Percentiles rank a stretch among this genome's conserved stretches.
These are phyloP conservation scores for Strongylocentrotus purpuratus DNA, from an alignment of 35 echinoderm and acorn worm species.

Conservation along the genomic window DNA sequence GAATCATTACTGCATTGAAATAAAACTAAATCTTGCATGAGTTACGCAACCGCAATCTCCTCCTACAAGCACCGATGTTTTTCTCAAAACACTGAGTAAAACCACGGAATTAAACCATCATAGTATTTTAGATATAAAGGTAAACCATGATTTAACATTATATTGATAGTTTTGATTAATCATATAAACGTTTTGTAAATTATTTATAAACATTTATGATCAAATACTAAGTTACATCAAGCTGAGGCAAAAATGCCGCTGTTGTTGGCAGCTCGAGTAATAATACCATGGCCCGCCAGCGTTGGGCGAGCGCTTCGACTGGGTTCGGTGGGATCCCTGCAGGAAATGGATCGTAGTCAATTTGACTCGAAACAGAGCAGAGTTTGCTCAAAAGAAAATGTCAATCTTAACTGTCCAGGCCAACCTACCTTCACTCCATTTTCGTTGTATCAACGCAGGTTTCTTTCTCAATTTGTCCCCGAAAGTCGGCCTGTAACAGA, in stretches of 20 bases:
- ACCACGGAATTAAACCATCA: neutral
- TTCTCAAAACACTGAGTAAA: neutral
- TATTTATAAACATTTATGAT: too few relatives aligned
- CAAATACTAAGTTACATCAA: too few relatives aligned
- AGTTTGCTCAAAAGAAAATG: neutral
- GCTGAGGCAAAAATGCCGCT: neutral
- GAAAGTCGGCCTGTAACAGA: slow-evolving; percentile 52
- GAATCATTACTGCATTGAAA: neutral
- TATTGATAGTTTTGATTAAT: too few relatives aligned
- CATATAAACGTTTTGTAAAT: too few relatives aligned
- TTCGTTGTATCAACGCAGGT: neutral
- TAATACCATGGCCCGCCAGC: neutral
- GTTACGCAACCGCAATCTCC: neutral
- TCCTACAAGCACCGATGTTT: too few relatives aligned
- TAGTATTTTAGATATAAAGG: neutral
- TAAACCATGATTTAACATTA: neutral
- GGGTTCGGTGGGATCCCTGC: neutral
- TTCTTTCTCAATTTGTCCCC: slow-evolving; percentile 62
- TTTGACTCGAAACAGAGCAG: neutral
- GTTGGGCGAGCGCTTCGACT: neutral
- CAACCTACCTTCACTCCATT: neutral
- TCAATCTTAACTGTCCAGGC: neutral
- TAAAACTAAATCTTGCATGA: neutral
- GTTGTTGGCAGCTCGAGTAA: neutral
- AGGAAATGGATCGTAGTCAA: neutral